phyloP scores from a whole-genome alignment of 2,113 vertebrate genomes.

The Catharus minimus region DNA sequence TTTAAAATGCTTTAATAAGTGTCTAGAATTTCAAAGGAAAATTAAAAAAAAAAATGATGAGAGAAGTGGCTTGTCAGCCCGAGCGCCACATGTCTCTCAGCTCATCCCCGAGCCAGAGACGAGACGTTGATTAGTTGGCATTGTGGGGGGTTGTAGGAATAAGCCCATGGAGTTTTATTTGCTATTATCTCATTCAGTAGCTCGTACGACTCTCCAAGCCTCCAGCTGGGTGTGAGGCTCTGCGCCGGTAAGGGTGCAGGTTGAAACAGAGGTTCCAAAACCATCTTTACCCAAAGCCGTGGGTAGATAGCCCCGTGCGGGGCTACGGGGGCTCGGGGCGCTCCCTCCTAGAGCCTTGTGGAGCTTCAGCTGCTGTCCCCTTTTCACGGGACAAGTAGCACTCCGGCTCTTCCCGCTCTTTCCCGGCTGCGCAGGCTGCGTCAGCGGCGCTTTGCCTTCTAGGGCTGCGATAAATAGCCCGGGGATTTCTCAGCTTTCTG shows the following conservation, averaged over 20 bases:
- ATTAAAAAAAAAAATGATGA: background rate
- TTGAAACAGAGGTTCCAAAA: background rate
- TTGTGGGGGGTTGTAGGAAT: background rate
- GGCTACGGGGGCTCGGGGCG: fast-evolving
- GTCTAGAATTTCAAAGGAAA: slow-evolving; percentile 48
- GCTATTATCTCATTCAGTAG: background rate
- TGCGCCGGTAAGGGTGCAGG: fast-evolving
- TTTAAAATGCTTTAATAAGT: slow-evolving; percentile 72
- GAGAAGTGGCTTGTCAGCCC: background rate
- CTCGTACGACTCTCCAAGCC: background rate
- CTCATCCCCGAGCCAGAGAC: background rate
- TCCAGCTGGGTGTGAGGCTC: background rate
- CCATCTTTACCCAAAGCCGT: fast-evolving
- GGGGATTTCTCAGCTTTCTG: background rate
- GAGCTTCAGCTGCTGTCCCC: background rate
- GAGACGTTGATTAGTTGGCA: background rate
- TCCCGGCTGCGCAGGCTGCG: fast-evolving
- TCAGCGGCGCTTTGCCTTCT: background rate
- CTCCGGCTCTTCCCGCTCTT: background rate
- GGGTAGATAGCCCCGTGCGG: fast-evolving
- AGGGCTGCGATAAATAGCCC: background rate
- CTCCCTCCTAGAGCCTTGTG: fast-evolving
- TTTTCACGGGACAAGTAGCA: background rate
- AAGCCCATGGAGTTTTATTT: background rate
- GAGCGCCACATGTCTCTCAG: background rate